A percentile compares a stretch with the other conserved stretches of the same genome.
Conservation (phyloP, 2,888 invertebrate species). For the Muscina levida region DNA sequence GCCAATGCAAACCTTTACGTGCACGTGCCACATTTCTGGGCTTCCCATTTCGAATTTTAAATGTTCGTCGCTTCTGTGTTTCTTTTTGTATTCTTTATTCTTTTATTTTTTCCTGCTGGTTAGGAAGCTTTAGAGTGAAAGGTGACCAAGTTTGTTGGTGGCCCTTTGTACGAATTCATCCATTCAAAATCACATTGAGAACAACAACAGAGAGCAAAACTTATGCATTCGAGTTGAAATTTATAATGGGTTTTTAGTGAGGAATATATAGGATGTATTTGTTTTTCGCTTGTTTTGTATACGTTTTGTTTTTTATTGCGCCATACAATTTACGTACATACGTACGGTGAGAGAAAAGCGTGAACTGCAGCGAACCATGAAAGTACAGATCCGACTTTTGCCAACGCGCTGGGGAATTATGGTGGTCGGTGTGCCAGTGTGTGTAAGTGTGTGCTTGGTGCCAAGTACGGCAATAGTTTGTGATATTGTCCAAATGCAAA, state of each 20-base stretch:
- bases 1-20: not conserved
- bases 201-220: conserved; percentile 42
- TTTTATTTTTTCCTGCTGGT: conserved; percentile 51
- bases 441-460: not conserved
- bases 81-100: no score
- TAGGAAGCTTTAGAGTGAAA: conserved; percentile 66
- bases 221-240: conserved; percentile 64
- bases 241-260: conserved; percentile 59
- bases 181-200: conserved; percentile 31
- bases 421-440: no score
- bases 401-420: no score
- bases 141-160: conserved; percentile 61
- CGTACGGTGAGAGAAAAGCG: not conserved
- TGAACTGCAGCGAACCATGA: not conserved
- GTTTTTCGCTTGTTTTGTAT: conserved; percentile 13
- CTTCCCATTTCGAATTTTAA: conserved; percentile 18
- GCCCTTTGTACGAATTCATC: conserved; percentile 26
- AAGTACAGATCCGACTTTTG: not conserved
- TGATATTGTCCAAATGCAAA: not conserved
- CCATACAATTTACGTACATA: not conserved
- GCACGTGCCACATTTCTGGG: conserved; percentile 33
- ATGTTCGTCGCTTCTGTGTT: no score
- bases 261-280: not conserved
- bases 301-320: no score
- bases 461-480: not conserved